phyloP scores from a whole-genome alignment of 1,140 invertebrate genomes.

The Ostrea denselamellosa region DNA sequence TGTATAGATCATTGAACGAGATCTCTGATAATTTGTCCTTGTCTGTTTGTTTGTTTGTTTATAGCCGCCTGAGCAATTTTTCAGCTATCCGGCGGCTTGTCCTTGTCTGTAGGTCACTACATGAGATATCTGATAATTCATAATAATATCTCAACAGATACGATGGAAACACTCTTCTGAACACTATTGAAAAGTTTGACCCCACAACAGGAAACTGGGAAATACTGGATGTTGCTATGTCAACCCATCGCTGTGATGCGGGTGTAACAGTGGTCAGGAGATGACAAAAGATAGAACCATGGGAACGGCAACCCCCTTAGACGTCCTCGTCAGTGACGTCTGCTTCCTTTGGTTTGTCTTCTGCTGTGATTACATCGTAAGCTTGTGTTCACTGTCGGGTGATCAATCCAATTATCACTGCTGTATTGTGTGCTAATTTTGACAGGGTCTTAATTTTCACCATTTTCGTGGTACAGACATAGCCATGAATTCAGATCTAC shows the following conservation, averaged over 20 bases:
- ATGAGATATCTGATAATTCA: not conserved
- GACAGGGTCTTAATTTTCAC: too few species aligned
- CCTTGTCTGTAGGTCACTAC: not conserved
- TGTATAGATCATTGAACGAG: too few species aligned
- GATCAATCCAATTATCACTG: not conserved
- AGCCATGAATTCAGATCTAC: too few species aligned
- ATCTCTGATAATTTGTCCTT: too few species aligned
- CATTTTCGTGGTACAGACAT: too few species aligned
- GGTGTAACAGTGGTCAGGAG: conserved; percentile 72
- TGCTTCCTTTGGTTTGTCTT: not conserved
- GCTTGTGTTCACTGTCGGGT: too few species aligned
- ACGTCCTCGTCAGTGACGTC: not conserved
- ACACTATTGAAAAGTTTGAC: conserved; percentile 72
- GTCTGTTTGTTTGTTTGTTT: too few species aligned
- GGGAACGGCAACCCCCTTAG: not conserved
- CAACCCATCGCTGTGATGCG: conserved; percentile 75
- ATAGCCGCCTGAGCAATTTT: too few species aligned
- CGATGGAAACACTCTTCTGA: conserved; percentile 73
- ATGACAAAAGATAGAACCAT: not conserved
- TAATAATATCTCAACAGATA: conserved; percentile 65
- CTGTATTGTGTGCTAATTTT: not conserved
- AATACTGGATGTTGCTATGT: conserved; percentile 67
- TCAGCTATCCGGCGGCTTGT: too few species aligned
- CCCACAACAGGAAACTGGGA: conserved; percentile 70
- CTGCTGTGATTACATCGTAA: too few species aligned